Evolutionary conservation across 2,888 invertebrate genomes (phyloP).

Genomic region (Limenitis camilla): DNA sequence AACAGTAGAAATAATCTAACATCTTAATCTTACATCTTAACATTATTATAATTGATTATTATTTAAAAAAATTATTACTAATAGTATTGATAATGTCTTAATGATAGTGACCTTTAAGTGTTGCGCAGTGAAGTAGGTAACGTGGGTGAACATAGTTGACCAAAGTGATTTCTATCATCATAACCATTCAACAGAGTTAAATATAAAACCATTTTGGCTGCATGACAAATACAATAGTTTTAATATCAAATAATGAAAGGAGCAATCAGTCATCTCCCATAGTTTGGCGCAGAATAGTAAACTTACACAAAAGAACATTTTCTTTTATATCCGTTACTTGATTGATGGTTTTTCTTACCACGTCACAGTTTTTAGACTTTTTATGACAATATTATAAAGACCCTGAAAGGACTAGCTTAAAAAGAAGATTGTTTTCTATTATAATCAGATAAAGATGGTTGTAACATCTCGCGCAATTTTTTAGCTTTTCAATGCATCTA

Average conservation of each 20-base stretch:
- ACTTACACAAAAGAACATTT: conserved; percentile 42
- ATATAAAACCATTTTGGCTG: background rate
- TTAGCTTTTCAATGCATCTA: background rate
- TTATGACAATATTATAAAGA: conserved; percentile 1
- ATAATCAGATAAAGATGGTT: no score
- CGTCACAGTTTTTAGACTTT: conserved; percentile 41
- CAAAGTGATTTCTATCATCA: no score
- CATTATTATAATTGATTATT: background rate
- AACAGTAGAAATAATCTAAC: background rate
- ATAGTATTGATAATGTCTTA: no score
- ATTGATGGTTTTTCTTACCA: conserved; percentile 60
- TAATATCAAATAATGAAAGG: conserved; percentile 7
- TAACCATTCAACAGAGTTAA: no score
- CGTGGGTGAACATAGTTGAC: no score
- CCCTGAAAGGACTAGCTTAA: background rate
- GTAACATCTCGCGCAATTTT: no score
- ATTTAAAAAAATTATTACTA: no score
- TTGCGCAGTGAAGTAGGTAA: no score
- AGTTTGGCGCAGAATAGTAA: conserved; percentile 42
- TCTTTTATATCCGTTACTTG: conserved; percentile 52
- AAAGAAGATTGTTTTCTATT: no score
- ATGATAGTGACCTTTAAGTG: background rate
- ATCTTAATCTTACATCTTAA: background rate
- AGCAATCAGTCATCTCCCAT: conserved; percentile 33
- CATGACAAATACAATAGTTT: conserved; percentile 5